Evolutionary conservation across 2,113 vertebrate genomes (phyloP).

Genomic region (Balaenoptera acutorostrata): DNA sequence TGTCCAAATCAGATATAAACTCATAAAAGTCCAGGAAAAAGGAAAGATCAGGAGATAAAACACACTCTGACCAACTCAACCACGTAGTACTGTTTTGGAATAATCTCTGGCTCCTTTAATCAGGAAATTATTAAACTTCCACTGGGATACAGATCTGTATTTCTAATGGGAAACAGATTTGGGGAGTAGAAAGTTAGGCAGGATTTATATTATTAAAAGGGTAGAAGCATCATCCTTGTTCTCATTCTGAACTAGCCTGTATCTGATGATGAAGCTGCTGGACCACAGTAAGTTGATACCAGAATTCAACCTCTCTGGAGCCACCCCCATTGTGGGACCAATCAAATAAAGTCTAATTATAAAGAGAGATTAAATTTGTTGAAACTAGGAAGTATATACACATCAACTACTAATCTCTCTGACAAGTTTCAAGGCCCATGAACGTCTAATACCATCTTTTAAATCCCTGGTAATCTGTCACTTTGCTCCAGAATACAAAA

Average conservation of each 20-base stretch:
- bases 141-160: neutral
- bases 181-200: neutral
- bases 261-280: neutral
- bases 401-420: neutral
- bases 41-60: neutral
- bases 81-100: neutral
- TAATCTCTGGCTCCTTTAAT: neutral
- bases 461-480: neutral
- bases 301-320: neutral
- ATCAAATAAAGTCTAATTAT: neutral
- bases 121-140: neutral
- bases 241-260: neutral
- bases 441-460: neutral
- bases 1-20: neutral
- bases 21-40: neutral
- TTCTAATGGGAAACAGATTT: neutral
- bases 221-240: neutral
- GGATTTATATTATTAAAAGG: neutral
- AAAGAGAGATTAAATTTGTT: neutral
- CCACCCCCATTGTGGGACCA: neutral
- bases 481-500: neutral
- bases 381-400: neutral
- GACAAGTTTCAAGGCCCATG: neutral
- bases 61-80: neutral
- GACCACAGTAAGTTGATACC: neutral